phyloP scores from a whole-genome alignment of 2,888 invertebrate species.

The Cerceris rybyensis region DNA sequence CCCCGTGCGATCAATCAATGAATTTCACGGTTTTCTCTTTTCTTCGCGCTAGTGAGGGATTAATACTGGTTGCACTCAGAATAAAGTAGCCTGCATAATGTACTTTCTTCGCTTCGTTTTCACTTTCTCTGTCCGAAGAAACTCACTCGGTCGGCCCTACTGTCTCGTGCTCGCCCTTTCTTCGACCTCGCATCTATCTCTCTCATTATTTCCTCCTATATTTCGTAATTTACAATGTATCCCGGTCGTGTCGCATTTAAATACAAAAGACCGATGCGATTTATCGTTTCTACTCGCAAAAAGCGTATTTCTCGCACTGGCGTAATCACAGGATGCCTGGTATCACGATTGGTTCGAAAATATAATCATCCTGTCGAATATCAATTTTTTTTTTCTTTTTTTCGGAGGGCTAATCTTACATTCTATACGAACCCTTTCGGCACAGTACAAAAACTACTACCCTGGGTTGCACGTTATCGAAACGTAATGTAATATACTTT shows the following conservation, averaged over 20 bases:
- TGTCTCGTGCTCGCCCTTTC: neutral
- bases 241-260: slow-evolving; percentile 9
- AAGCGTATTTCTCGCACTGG: neutral
- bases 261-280: slow-evolving; percentile 1
- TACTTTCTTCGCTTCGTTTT: slow-evolving; percentile 28
- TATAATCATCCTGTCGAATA: neutral
- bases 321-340: neutral
- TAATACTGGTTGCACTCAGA: slow-evolving; percentile 77
- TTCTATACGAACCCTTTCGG: too few relatives aligned
- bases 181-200: neutral
- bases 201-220: neutral
- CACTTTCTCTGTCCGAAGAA: slow-evolving; percentile 10
- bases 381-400: neutral
- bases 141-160: slow-evolving; percentile 10
- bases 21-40: slow-evolving; percentile 48
- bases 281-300: neutral
- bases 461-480: too few relatives aligned
- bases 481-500: too few relatives aligned
- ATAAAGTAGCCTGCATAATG: slow-evolving; percentile 69
- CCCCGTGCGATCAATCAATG: slow-evolving; percentile 56
- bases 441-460: too few relatives aligned
- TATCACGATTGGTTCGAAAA: neutral
- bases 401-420: too few relatives aligned
- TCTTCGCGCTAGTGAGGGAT: slow-evolving; percentile 67
- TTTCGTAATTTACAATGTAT: neutral